Evolutionary conservation across 2,113 vertebrate species (phyloP), one percentile per base, ranked within the genome.

Genomic region (Ctenodactylus gundi): DNA sequence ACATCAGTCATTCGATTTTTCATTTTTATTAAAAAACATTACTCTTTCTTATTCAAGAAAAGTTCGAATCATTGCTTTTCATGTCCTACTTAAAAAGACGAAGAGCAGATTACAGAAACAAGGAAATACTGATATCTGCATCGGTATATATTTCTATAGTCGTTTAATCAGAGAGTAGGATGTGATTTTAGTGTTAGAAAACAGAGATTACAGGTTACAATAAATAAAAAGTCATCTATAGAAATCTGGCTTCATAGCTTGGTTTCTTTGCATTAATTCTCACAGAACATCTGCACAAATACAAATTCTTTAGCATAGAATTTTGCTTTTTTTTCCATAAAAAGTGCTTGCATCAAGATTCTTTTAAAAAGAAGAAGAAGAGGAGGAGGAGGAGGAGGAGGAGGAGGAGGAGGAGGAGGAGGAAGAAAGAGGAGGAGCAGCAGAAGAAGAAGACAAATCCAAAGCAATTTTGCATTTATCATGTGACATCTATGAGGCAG

Each of bases 1-100:
- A 87, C 86, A 94, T 94, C 84, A 94, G 64, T 94, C 72, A 46
- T 62, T 68, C 95, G 86, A 85, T 86, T 93, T 93, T 88, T 27
- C 55, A 20, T n/a, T n/a, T n/a, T n/a, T n/a, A n/a, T n/a, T n/a
- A 94, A 51, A 95, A 17, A 86, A 58, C 17, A 58, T 65, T 86
- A 64, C 14, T 17, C 39, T 95, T 94, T 94, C 25, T 86, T 84
- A 51, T 64, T 89, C 72, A 90, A 85, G 64, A 65, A 87, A 60
- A 62, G 21, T 67, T 12, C 65, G 29, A 94, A 67, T 81, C 49
- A 93, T 39, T 41, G 51, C 25, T 10, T 14, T 21, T 75, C 29
- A 67, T 70, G n/a, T 53, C 78, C 23, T 86, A 25, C 75, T 58
- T 84, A 20, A 91, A 41, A 88, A 49, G 23, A 27, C 78, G 46